Evolutionary conservation across 2,888 invertebrate species (phyloP).

Genomic region (Epiblema foenella): DNA sequence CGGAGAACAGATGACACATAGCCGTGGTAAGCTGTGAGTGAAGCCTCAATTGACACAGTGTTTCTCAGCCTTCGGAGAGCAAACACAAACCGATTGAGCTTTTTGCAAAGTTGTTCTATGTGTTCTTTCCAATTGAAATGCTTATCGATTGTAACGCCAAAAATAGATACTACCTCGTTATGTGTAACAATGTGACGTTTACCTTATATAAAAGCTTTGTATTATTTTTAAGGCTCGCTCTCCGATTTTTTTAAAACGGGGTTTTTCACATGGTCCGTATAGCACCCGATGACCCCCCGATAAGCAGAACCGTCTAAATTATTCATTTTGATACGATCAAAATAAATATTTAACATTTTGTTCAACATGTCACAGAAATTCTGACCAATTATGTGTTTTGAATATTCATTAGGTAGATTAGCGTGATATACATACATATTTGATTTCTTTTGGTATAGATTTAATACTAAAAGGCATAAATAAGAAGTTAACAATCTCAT

Average conservation of each 20-base stretch:
- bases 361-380: conserved; percentile 40
- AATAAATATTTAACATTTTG: conserved; percentile 42
- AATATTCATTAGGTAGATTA: conserved; percentile 57
- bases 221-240: no score
- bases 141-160: no score
- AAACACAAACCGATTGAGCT: no score
- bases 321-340: conserved; percentile 38
- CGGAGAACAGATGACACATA: no score
- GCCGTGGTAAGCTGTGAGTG: no score
- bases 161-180: no score
- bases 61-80: no score
- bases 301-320: conserved; percentile 18
- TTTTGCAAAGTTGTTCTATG: no score
- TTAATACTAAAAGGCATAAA: conserved; percentile 45
- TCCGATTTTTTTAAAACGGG: not conserved
- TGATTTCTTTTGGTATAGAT: conserved; percentile 41
- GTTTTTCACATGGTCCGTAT: not conserved
- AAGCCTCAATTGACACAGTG: no score
- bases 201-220: no score
- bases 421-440: conserved; percentile 51
- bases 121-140: no score
- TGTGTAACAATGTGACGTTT: no score
- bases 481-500: conserved; percentile 52
- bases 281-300: conserved; percentile 20
- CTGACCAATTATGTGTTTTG: conserved; percentile 52